A percentile compares a stretch with the other conserved stretches of the same genome.
Evolutionary conservation across 2,113 vertebrate genomes (phyloP).

Genomic region (Ursus arctos): DNA sequence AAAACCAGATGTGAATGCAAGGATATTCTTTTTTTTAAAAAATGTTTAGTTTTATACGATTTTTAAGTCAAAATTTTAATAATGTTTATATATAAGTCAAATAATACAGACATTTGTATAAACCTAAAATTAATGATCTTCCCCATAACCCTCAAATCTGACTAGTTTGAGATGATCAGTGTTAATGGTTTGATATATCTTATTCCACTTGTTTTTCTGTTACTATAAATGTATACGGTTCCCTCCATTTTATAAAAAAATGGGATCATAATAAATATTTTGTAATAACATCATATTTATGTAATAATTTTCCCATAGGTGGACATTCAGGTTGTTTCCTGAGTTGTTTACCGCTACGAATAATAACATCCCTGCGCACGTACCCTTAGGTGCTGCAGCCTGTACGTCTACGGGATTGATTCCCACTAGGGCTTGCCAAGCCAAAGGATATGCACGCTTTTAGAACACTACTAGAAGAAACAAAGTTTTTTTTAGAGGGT

Average conservation of each 20-base stretch:
- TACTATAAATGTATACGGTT: neutral
- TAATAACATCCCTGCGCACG: neutral
- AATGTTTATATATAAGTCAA: neutral
- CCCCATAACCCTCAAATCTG: neutral
- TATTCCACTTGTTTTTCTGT: neutral
- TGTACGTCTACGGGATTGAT: conserved; percentile 30
- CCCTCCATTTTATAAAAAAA: conserved; percentile 43
- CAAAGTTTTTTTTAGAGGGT: neutral
- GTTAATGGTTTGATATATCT: neutral
- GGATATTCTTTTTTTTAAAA: neutral
- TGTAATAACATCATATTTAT: neutral
- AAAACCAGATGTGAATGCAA: conserved; percentile 29
- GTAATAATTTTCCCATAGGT: neutral
- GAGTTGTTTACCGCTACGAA: neutral
- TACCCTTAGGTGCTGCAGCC: neutral
- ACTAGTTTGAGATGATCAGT: neutral
- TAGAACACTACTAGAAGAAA: neutral
- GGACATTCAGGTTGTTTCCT: neutral
- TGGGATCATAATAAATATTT: conserved; percentile 21
- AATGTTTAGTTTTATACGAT: neutral
- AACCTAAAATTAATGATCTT: conserved; percentile 13
- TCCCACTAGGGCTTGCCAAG: neutral
- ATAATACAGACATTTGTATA: conserved; percentile 1
- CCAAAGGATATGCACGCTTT: neutral
- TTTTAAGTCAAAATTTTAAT: conserved; percentile 28